phyloP scores from a whole-genome alignment of 2,888 invertebrate species.

The Tholera decimalis region DNA sequence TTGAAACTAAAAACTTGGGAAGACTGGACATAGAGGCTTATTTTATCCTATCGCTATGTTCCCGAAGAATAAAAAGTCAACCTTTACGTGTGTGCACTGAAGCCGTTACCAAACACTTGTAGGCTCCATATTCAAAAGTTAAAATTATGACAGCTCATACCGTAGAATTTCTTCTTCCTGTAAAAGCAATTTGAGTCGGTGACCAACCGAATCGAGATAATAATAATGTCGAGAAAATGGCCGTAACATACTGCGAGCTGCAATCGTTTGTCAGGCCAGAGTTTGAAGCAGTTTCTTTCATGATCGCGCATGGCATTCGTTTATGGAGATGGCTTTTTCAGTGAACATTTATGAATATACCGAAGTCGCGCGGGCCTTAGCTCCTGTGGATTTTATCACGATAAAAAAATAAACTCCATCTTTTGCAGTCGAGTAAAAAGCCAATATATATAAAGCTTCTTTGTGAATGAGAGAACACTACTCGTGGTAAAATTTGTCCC shows the following conservation, averaged over 20 bases:
- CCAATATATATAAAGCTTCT: no score
- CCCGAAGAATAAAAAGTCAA: no score
- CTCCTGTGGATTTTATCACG: no score
- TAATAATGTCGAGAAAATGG: conserved; percentile 30
- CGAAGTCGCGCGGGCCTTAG: no score
- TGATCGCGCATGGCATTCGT: neutral
- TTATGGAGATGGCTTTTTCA: neutral
- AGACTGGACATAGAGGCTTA: neutral
- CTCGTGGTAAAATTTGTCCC: no score
- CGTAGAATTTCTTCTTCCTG: conserved; percentile 20
- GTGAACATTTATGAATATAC: neutral
- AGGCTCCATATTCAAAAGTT: conserved; percentile 8
- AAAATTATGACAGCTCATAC: conserved; percentile 6
- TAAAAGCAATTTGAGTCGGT: conserved; percentile 28
- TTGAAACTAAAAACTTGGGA: neutral
- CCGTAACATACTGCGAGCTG: conserved; percentile 20
- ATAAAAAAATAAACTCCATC: no score
- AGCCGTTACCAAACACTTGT: neutral
- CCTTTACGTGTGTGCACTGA: no score
- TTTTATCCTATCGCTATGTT: neutral
- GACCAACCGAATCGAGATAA: conserved; percentile 26
- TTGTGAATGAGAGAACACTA: no score
- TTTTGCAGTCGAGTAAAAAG: no score
- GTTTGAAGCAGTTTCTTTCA: conserved; percentile 5
- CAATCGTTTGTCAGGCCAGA: conserved; percentile 7